Percentiles rank a stretch among this genome's conserved stretches.
Conservation (phyloP, 2,888 invertebrate genomes). For the Tipula confusa region DNA sequence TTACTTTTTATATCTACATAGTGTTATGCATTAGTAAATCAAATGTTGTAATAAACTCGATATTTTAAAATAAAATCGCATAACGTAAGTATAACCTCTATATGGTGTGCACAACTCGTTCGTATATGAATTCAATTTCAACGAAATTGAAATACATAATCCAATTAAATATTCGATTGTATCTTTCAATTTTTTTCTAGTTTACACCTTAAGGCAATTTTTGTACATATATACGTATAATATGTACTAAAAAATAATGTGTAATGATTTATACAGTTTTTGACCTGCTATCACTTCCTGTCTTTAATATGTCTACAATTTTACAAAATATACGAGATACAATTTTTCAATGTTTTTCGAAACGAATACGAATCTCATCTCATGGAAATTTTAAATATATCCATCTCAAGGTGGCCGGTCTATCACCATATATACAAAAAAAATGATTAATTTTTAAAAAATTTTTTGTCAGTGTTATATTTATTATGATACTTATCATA, state of each 20-base stretch:
- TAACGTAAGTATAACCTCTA: neutral
- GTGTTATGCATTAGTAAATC: neutral
- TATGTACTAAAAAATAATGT: neutral
- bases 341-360: neutral
- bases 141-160: neutral
- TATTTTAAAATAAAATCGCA: neutral
- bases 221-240: neutral
- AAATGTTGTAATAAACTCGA: neutral
- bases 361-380: neutral
- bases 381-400: neutral
- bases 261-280: neutral
- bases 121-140: neutral
- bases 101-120: neutral
- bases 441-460: neutral
- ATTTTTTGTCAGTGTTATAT: neutral
- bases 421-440: neutral
- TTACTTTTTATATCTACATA: neutral
- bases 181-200: neutral
- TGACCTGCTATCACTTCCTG: constrained; percentile 20
- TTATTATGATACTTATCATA: too few relatives aligned
- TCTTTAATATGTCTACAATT: neutral
- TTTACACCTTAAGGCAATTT: neutral
- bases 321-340: neutral
- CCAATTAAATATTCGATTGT: neutral
- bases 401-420: neutral